Conservation (phyloP, 1,140 invertebrate genomes). For the Caenorhabditis briggsae region DNA sequence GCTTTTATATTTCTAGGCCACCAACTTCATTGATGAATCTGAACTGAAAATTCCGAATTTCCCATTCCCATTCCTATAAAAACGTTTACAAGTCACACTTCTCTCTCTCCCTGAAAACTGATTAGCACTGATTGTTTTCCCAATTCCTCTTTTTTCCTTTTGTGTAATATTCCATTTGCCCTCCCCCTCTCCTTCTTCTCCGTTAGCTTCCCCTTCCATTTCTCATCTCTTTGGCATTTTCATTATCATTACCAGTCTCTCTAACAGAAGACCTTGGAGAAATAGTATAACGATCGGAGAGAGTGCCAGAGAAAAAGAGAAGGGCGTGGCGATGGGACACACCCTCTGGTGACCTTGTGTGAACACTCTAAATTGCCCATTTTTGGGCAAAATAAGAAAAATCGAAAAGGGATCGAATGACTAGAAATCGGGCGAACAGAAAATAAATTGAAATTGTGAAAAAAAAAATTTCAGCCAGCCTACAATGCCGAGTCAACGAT, state of each 20-base stretch:
- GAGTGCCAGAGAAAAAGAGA: slow-evolving; percentile 9
- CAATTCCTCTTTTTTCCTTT: background rate
- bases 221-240: slow-evolving; percentile 15
- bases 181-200: background rate
- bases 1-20: no score
- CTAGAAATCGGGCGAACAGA: no score
- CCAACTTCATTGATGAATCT: no score
- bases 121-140: background rate
- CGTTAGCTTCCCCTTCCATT: background rate
- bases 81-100: no score
- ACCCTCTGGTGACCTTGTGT: slow-evolving; percentile 34
- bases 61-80: no score
- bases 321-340: slow-evolving; percentile 37
- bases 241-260: slow-evolving; percentile 46
- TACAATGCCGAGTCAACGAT: slow-evolving; percentile 69
- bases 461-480: slow-evolving; percentile 46
- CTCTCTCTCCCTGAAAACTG: no score
- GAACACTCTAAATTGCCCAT: background rate
- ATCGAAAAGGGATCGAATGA: background rate
- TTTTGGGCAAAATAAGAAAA: background rate
- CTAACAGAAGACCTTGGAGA: background rate
- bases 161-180: slow-evolving; percentile 51
- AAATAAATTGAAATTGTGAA: background rate
- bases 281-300: background rate
- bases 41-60: no score